Conservation (phyloP, 2,113 vertebrate species). For the Alosa alosa region DNA sequence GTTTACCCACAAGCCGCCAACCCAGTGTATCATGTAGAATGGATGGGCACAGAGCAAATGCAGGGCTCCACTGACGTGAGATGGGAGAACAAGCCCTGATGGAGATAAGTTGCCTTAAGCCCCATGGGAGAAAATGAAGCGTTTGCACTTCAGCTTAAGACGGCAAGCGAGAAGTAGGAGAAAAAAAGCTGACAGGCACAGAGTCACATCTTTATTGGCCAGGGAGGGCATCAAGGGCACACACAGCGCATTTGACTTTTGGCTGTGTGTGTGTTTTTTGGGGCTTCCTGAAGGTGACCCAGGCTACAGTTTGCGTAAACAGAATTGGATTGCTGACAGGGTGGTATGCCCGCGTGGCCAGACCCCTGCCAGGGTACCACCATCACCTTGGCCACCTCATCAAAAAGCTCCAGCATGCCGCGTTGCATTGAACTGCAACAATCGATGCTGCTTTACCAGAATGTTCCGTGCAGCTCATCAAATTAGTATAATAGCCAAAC, state of each 20-base stretch:
- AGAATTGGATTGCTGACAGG: conserved; percentile 50
- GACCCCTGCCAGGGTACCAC: conserved; percentile 15
- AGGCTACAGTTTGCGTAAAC: conserved; percentile 37
- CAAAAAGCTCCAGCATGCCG: conserved; percentile 3
- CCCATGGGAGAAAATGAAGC: not conserved
- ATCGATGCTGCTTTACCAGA: not conserved
- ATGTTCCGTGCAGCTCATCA: not conserved
- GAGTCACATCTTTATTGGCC: conserved; percentile 42
- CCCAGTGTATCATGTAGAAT: not conserved
- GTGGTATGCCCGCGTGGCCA: conserved; percentile 8
- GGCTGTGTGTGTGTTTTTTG: conserved; percentile 47
- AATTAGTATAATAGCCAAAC: not conserved
- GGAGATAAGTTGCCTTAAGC: not conserved
- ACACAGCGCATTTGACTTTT: conserved; percentile 62
- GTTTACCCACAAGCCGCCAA: not conserved
- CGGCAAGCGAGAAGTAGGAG: not conserved
- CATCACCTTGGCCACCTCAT: conserved; percentile 16
- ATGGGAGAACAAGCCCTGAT: not conserved
- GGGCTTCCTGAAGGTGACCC: conserved; percentile 56
- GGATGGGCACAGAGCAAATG: not conserved
- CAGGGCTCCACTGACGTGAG: not conserved
- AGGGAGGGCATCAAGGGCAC: conserved; percentile 56
- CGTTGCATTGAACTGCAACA: conserved; percentile 16
- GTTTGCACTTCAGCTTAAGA: not conserved
- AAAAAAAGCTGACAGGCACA: conserved; percentile 63